Evolutionary conservation across 2,797 vertebrate genomes (phyloP).

Genomic region (Crotalus adamanteus): DNA sequence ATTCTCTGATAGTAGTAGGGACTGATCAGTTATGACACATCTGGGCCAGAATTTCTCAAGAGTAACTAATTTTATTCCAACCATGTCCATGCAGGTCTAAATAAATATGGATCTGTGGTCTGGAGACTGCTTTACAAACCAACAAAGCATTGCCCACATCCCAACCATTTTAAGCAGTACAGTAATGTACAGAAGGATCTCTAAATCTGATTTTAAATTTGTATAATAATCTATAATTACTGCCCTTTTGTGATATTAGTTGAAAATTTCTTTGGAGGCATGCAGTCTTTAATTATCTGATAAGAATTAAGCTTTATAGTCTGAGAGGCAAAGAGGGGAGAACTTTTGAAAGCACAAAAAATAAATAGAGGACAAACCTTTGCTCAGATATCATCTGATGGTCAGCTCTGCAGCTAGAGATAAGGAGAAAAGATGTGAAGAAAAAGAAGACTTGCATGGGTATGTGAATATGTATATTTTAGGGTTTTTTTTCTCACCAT

Average conservation of each 20-base stretch:
- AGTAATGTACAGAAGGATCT: conserved; percentile 45
- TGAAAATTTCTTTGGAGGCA: conserved; percentile 69
- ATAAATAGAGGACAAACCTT: conserved; percentile 61
- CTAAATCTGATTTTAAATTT: conserved; percentile 70
- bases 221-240: conserved; percentile 70
- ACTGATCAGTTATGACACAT: not conserved
- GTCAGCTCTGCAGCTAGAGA: conserved; percentile 45
- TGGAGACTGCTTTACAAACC: not conserved
- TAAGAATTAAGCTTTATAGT: conserved; percentile 70
- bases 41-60: not conserved
- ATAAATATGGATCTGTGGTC: not conserved
- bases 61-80: not conserved
- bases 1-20: not conserved
- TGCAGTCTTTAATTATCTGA: conserved; percentile 71
- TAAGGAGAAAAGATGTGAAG: conserved; percentile 48
- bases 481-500: conserved; percentile 33
- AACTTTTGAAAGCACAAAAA: conserved; percentile 65
- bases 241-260: conserved; percentile 67
- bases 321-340: conserved; percentile 25
- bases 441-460: conserved; percentile 1
- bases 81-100: not conserved
- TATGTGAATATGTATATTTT: not conserved
- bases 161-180: not conserved
- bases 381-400: conserved; percentile 37
- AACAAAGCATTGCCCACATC: not conserved